A percentile compares a stretch with the other conserved stretches of the same genome.
Evolutionary conservation across 2,113 vertebrate species (phyloP).

Genomic region (Xenopus laevis): DNA sequence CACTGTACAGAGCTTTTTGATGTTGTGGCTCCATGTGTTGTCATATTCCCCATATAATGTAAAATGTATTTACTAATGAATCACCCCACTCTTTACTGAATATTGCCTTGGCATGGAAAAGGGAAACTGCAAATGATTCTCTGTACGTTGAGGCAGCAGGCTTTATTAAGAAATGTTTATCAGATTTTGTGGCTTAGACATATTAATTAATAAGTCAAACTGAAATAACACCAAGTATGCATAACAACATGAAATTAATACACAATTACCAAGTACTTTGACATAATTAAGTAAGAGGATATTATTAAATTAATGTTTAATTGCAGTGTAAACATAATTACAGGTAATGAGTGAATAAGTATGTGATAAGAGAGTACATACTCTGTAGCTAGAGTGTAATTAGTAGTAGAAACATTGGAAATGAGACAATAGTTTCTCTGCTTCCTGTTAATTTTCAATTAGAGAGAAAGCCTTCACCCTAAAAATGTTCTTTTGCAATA

Average conservation of each 20-base stretch:
- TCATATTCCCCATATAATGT: too few relatives aligned
- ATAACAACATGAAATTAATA: constrained; percentile 31
- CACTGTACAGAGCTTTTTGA: too few relatives aligned
- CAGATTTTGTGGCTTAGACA: background rate
- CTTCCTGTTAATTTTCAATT: constrained; percentile 38
- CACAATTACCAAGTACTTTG: constrained; percentile 12
- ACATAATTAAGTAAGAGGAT: constrained; percentile 14
- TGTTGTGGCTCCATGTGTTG: too few relatives aligned
- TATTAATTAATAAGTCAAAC: constrained; percentile 28
- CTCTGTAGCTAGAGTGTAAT: background rate
- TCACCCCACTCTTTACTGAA: too few relatives aligned
- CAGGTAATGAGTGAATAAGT: constrained; percentile 39
- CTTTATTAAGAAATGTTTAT: constrained; percentile 23
- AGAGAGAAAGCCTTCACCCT: constrained; percentile 27
- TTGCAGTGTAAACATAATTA: constrained; percentile 45
- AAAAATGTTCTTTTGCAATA: constrained; percentile 11
- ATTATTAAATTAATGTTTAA: constrained; percentile 38
- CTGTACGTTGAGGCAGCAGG: background rate
- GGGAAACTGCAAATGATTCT: background rate
- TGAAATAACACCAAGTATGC: constrained; percentile 17
- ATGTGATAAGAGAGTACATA: constrained; percentile 1
- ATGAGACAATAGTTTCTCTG: background rate
- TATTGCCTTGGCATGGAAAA: too few relatives aligned
- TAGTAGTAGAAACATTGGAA: background rate
- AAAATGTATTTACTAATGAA: too few relatives aligned